phyloP scores from a whole-genome alignment of 1,140 invertebrate genomes.

The Pygmarrhopalites habei region DNA sequence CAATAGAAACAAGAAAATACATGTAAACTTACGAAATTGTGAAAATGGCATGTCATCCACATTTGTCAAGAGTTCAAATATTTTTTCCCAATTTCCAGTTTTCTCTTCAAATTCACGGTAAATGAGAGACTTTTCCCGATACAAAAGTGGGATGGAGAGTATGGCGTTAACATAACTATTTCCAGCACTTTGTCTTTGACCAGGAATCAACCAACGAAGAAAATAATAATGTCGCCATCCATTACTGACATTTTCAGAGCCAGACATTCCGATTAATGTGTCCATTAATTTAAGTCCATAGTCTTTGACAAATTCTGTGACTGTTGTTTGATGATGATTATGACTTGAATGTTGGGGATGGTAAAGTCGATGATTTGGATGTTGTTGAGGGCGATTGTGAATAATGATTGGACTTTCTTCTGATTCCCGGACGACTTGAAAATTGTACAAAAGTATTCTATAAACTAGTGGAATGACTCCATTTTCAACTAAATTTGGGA shows the following conservation, averaged over 20 bases:
- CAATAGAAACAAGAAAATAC: too few relatives aligned
- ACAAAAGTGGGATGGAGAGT: slow-evolving; percentile 1
- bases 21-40: too few relatives aligned
- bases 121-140: not conserved
- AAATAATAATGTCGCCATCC: not conserved
- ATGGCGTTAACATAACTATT: not conserved
- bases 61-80: slow-evolving; percentile 1
- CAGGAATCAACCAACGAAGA: not conserved
- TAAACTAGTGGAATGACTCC: slow-evolving; percentile 1
- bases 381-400: too few relatives aligned
- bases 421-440: not conserved
- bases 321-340: not conserved
- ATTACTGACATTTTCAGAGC: not conserved
- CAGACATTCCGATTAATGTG: not conserved
- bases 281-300: not conserved
- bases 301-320: not conserved
- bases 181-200: too few relatives aligned
- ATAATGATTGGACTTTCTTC: not conserved
- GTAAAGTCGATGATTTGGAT: too few relatives aligned
- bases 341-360: too few relatives aligned
- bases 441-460: not conserved
- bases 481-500: not conserved
- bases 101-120: not conserved
- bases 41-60: not conserved
- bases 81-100: not conserved